Evolutionary conservation across 1,140 invertebrate species (phyloP), one percentile per base, ranked within the genome.

Genomic region (Steinernema feltiae): DNA sequence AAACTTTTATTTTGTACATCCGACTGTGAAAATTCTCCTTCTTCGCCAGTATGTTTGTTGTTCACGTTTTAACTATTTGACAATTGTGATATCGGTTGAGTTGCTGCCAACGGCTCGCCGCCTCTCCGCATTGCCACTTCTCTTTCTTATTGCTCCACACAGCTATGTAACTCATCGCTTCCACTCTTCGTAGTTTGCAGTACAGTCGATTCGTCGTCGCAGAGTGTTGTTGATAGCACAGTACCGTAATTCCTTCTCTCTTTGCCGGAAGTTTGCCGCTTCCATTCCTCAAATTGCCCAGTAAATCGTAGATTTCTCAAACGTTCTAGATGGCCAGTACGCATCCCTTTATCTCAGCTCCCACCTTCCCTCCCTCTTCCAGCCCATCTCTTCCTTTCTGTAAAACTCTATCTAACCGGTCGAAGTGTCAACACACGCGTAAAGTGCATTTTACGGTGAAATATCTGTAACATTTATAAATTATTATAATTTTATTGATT

Each of bases 201-300:
- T 63, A 63, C 53, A 63, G 53, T 63, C 24, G 53, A 63, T 63
- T 63, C 53, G 53, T 63, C 53, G 53, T 63, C 53, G 53, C 53
- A 63, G 53, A 15, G 53, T 63, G 7, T 7, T 63, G 12, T 63
- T 27, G 12, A 63, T 17, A 27, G 53, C 53, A 7, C 7, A 63
- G 53, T 63, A 63, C 53, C 53, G 53, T 63, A 63, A 12, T 27
- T 63, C 53, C 53, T 27, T 27, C 2, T 63, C 53, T 27, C 53
- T 3, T 63, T 63, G 15, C 24, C 41, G 41, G 7, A 46, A 46
- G 7, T 63, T 21, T 27, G 15, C 53, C 53, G 53, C 15, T 27
- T 63, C 24, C 41, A 7, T 12, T 46, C n/a, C n/a, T n/a, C n/a
- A n/a, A n/a, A n/a, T 46, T n/a, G 7, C 7, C 41, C 7, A n/a